Conservation (phyloP, 2,888 invertebrate species). For the Caenorhabditis japonica region DNA sequence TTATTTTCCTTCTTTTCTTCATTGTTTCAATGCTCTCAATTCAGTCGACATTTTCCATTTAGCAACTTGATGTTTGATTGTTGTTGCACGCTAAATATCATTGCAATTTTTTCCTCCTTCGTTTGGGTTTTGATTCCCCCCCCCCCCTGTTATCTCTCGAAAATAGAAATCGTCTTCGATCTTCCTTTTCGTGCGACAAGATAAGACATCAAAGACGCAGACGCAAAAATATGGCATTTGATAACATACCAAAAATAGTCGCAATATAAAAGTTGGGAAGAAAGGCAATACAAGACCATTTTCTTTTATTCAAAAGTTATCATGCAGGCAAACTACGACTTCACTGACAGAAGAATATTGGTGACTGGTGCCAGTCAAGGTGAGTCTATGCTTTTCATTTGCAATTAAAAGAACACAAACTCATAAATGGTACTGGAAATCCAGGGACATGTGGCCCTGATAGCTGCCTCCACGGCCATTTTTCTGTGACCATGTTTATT, state of each 20-base stretch:
- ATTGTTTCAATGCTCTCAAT: slow-evolving; percentile 7
- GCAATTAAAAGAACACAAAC: too few species aligned
- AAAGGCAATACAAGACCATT: neutral
- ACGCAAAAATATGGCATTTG: slow-evolving; percentile 18
- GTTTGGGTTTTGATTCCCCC: slow-evolving; percentile 1
- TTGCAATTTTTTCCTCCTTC: neutral
- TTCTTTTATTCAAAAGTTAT: neutral
- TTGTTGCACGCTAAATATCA: neutral
- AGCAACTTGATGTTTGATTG: neutral
- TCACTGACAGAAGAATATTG: slow-evolving; percentile 58
- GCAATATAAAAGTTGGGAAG: slow-evolving; percentile 35
- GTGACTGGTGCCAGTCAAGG: slow-evolving; percentile 68
- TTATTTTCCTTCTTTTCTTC: too few species aligned
- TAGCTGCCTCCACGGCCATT: too few species aligned
- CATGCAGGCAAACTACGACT: slow-evolving; percentile 57
- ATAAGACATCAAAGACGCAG: slow-evolving; percentile 25
- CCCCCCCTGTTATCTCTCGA: slow-evolving; percentile 15
- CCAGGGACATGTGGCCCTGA: too few species aligned
- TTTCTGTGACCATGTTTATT: too few species aligned
- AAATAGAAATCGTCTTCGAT: slow-evolving; percentile 20
- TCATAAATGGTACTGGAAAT: too few species aligned
- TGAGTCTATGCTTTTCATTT: too few species aligned
- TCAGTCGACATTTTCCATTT: neutral
- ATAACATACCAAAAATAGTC: slow-evolving; percentile 40
- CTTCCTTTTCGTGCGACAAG: slow-evolving; percentile 1